These are phyloP conservation scores for Spheniscus mendiculus DNA, from an alignment of 2,113 vertebrate genomes.

Conservation along the genomic window DNA sequence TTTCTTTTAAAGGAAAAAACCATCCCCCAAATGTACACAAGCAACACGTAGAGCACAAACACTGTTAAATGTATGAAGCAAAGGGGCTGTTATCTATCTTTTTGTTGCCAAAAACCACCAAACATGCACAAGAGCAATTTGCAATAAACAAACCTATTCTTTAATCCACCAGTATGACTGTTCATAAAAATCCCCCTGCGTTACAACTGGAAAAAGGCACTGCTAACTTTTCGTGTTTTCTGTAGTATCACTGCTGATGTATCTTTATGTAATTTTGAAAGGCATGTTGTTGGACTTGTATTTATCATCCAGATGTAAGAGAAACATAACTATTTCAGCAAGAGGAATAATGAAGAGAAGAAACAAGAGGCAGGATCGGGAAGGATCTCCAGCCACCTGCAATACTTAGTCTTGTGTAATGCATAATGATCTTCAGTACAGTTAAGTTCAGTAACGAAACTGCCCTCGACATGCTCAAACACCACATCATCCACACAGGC, in stretches of 20 bases:
- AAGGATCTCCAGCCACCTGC: neutral
- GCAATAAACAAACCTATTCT: neutral
- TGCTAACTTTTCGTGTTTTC: neutral
- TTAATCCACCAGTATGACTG: neutral
- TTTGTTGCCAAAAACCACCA: neutral
- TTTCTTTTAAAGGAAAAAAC: neutral
- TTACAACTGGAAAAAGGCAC: neutral
- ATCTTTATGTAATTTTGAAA: neutral
- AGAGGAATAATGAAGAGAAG: neutral
- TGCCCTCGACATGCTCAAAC: neutral
- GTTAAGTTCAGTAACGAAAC: neutral
- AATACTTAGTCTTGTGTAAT: neutral
- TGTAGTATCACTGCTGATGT: neutral
- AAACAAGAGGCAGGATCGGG: neutral
- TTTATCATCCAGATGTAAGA: neutral
- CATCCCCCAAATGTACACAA: neutral
- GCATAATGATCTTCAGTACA: neutral
- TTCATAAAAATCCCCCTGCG: neutral
- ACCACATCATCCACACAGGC: neutral
- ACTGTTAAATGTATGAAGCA: fast-evolving
- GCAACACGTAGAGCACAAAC: neutral
- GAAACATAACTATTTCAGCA: neutral
- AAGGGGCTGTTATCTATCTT: neutral
- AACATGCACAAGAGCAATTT: neutral
- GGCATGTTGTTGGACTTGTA: neutral